Conservation (phyloP, 2,113 vertebrate genomes). For the Zosterops japonicus region DNA sequence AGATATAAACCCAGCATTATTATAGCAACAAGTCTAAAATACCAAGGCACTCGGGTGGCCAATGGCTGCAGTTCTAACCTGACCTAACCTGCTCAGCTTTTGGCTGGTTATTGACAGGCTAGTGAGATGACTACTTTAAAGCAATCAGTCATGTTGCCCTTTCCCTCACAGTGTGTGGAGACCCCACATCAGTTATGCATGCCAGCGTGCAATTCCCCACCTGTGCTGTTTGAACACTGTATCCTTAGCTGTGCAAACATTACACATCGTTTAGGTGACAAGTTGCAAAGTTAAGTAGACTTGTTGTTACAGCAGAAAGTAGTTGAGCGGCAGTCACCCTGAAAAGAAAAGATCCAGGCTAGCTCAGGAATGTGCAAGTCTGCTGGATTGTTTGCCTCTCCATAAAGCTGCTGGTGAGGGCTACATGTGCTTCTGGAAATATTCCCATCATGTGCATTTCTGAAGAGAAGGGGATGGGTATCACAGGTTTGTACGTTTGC, state of each 20-base stretch:
- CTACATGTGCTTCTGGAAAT: background rate
- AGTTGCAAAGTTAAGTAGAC: conserved; percentile 56
- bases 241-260: conserved; percentile 62
- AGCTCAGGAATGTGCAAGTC: background rate
- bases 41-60: background rate
- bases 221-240: conserved; percentile 40
- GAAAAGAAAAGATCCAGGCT: conserved; percentile 25
- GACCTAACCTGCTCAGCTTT: conserved; percentile 43
- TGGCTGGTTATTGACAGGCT: background rate
- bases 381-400: background rate
- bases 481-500: background rate
- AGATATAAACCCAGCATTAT: background rate
- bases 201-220: background rate
- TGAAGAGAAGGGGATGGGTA: background rate
- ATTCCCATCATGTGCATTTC: background rate
- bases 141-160: conserved; percentile 38
- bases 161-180: background rate
- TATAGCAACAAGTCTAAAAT: conserved; percentile 20
- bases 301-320: conserved; percentile 54
- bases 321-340: conserved; percentile 50
- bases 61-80: conserved; percentile 17
- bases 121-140: background rate
- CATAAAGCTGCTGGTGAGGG: background rate
- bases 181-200: conserved; percentile 32
- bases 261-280: conserved; percentile 33